Conservation (phyloP, 2,888 invertebrate genomes). For the Panorpa germanica region DNA sequence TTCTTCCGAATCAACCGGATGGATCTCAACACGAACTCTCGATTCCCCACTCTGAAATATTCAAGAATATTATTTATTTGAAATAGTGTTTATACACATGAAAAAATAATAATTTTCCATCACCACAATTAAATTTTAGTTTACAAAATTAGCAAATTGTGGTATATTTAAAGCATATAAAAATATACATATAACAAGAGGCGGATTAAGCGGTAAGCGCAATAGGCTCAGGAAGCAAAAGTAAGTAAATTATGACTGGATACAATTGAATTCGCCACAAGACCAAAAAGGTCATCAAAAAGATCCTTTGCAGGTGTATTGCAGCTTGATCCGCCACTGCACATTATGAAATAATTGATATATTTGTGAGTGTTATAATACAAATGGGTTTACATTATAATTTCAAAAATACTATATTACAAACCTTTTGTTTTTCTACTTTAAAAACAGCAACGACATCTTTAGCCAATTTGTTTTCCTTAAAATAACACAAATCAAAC, state of each 20-base stretch:
- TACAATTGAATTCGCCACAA: too few species aligned
- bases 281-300: too few species aligned
- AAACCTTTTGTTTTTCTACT: conserved; percentile 28
- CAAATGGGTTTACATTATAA: too few species aligned
- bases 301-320: too few species aligned
- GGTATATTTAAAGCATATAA: conserved; percentile 12
- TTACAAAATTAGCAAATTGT: conserved; percentile 8
- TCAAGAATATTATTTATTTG: conserved; percentile 5
- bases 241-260: too few species aligned
- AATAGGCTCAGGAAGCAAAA: too few species aligned
- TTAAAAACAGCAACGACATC: conserved; percentile 34
- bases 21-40: conserved; percentile 44
- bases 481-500: conserved; percentile 14
- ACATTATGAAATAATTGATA: too few species aligned
- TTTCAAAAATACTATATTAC: too few species aligned
- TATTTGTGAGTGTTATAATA: too few species aligned
- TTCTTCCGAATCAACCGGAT: conserved; percentile 33
- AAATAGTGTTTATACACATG: neutral
- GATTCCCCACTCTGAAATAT: conserved; percentile 38
- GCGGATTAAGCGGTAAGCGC: too few species aligned
- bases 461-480: conserved; percentile 28
- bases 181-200: too few species aligned
- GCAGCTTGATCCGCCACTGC: too few species aligned
- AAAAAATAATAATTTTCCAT: conserved; percentile 8
- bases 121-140: conserved; percentile 5